These are phyloP conservation scores for Pluvianellus socialis DNA, from an alignment of 2,113 vertebrate genomes.

Conservation along the genomic window DNA sequence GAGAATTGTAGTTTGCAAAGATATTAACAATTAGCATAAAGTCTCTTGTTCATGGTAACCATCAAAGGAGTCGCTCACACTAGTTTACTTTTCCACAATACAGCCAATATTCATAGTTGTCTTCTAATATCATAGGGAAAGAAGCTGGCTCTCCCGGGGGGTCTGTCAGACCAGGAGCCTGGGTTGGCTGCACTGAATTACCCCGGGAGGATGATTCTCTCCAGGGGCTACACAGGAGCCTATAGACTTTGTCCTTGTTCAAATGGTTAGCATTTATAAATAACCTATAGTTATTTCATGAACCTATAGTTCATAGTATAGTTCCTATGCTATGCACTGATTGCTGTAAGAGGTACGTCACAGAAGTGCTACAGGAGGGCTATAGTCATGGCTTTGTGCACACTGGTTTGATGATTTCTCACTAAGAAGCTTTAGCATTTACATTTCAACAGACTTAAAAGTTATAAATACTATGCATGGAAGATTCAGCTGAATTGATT, in stretches of 20 bases:
- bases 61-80: background rate
- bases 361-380: background rate
- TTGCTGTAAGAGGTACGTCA: background rate
- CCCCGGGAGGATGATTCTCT: background rate
- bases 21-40: background rate
- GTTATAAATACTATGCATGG: background rate
- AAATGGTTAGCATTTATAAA: background rate
- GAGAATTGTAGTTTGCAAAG: background rate
- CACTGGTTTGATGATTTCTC: background rate
- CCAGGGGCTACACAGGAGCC: background rate
- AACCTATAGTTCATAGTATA: too few species aligned
- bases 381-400: background rate
- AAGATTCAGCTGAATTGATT: background rate
- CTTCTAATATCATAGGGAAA: background rate
- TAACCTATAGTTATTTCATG: background rate
- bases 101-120: background rate
- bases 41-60: background rate
- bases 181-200: background rate
- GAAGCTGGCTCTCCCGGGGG: background rate
- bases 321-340: background rate
- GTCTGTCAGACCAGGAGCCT: background rate
- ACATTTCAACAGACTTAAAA: background rate
- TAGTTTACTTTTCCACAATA: background rate
- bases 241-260: background rate
- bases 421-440: background rate